A percentile compares a stretch with the other conserved stretches of the same genome.
phyloP scores from a whole-genome alignment of 1,140 invertebrate species.

The Leptinotarsa defecta region DNA sequence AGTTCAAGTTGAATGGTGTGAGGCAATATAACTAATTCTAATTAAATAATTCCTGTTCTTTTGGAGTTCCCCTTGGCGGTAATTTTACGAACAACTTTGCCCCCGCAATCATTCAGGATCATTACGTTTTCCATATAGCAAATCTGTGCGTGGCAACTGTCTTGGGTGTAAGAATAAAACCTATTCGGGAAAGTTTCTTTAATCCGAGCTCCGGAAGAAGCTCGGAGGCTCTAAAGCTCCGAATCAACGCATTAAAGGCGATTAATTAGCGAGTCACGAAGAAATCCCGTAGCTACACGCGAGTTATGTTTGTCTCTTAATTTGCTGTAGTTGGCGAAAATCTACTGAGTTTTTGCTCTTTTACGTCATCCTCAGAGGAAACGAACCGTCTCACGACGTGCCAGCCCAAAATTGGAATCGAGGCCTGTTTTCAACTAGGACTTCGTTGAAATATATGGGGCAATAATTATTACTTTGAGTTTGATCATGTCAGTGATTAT shows the following conservation, averaged over 20 bases:
- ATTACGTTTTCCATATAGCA: slow-evolving; percentile 14
- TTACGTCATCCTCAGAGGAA: not conserved
- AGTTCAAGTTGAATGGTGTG: not conserved
- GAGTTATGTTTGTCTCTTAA: slow-evolving; percentile 24
- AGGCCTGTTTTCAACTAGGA: not conserved
- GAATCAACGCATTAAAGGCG: slow-evolving; percentile 22
- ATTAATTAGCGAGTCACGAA: slow-evolving; percentile 19
- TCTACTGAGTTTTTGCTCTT: slow-evolving; percentile 14
- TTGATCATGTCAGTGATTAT: no score
- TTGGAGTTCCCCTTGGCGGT: not conserved
- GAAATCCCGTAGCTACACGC: slow-evolving; percentile 18
- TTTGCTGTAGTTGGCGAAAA: slow-evolving; percentile 19
- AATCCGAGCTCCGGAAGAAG: slow-evolving; percentile 16
- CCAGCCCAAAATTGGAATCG: not conserved
- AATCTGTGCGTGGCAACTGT: not conserved
- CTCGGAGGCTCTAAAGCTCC: slow-evolving; percentile 9
- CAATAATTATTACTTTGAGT: no score
- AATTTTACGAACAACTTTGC: not conserved
- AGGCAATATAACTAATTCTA: not conserved
- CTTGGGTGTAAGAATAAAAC: slow-evolving; percentile 11
- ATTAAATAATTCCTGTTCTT: slow-evolving; percentile 3
- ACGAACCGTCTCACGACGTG: slow-evolving; percentile 15
- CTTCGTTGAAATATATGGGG: not conserved
- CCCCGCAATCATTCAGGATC: slow-evolving; percentile 12
- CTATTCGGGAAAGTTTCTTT: slow-evolving; percentile 13